Conservation (phyloP, 2,888 invertebrate genomes). For the Rhingia campestris region DNA sequence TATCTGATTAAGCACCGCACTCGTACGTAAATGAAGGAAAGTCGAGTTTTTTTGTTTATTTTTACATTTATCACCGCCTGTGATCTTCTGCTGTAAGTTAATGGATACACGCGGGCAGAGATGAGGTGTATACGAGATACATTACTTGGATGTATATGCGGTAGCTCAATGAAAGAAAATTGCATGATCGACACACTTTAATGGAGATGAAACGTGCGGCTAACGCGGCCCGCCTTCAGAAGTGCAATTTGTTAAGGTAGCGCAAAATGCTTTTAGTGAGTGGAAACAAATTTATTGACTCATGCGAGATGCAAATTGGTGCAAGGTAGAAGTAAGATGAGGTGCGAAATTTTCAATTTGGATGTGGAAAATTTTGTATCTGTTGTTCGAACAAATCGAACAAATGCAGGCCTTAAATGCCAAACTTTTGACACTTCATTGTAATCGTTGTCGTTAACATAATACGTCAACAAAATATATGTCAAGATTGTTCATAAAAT, state of each 20-base stretch:
- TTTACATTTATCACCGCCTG: too few relatives aligned
- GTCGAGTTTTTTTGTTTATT: background rate
- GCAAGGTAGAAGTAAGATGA: too few relatives aligned
- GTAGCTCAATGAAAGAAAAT: conserved; percentile 18
- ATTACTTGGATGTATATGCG: conserved; percentile 21
- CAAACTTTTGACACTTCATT: background rate
- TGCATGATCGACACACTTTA: conserved; percentile 28
- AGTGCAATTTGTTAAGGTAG: background rate
- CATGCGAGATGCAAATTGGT: too few relatives aligned
- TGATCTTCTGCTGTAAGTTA: too few relatives aligned
- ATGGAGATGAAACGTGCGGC: conserved; percentile 15
- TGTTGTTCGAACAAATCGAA: background rate
- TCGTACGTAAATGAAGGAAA: too few relatives aligned
- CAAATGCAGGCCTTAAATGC: background rate
- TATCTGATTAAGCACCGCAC: conserved; percentile 10
- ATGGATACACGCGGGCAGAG: conserved; percentile 11
- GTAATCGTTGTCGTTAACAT: too few relatives aligned
- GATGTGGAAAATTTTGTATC: too few relatives aligned
- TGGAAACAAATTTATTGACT: background rate
- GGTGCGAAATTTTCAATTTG: too few relatives aligned
- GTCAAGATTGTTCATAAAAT: too few relatives aligned
- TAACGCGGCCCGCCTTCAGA: background rate
- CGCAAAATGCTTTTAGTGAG: conserved; percentile 42
- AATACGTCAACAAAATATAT: too few relatives aligned
- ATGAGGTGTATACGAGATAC: conserved; percentile 22